phyloP scores from a whole-genome alignment of 2,113 vertebrate species.

The Xerus inauris region DNA sequence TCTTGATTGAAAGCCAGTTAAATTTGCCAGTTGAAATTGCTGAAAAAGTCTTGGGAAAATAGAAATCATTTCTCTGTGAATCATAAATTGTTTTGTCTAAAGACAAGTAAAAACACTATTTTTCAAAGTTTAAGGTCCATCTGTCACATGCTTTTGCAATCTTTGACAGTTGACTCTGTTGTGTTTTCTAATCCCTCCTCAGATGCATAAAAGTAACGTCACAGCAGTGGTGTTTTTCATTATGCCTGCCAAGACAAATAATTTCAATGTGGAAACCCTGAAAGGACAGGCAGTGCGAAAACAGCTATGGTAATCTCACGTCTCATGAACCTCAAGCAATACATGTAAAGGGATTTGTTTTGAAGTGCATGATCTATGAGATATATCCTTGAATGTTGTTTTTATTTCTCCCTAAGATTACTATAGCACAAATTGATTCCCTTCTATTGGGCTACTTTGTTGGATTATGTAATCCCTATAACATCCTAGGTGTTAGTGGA shows the following conservation, averaged over 20 bases:
- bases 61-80: background rate
- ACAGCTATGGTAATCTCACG: slow-evolving; percentile 93
- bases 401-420: background rate
- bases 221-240: slow-evolving; percentile 98
- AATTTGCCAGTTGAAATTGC: background rate
- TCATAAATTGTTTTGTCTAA: background rate
- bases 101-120: background rate
- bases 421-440: background rate
- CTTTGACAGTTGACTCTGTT: slow-evolving; percentile 13
- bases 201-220: slow-evolving; percentile 94
- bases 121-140: background rate
- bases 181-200: slow-evolving; percentile 52
- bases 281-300: slow-evolving; percentile 98
- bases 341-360: background rate
- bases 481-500: background rate
- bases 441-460: background rate
- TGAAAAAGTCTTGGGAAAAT: background rate
- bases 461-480: background rate
- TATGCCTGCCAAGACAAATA: slow-evolving; percentile 98
- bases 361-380: background rate
- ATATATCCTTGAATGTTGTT: background rate
- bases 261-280: slow-evolving; percentile 98
- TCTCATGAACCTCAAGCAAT: background rate
- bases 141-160: background rate
- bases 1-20: background rate